These are phyloP conservation scores for Chionodraco myersi DNA, from an alignment of 2,113 vertebrate species.

Conservation along the genomic window DNA sequence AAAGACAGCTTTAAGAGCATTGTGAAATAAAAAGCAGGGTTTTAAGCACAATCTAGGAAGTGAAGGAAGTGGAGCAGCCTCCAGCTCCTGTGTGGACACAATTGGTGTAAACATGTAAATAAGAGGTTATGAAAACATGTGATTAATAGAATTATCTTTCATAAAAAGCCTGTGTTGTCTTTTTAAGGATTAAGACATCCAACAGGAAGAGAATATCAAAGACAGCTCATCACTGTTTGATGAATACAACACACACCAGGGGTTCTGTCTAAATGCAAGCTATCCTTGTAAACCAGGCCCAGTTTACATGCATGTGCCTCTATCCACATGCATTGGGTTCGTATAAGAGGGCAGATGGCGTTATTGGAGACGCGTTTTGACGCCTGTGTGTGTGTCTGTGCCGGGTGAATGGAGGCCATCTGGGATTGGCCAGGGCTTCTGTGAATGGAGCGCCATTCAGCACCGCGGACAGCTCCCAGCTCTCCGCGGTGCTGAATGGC, in stretches of 20 bases:
- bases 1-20: too few relatives aligned
- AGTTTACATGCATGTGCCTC: not conserved
- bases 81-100: not conserved
- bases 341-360: conserved; percentile 60
- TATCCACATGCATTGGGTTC: not conserved
- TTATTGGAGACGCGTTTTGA: conserved; percentile 37
- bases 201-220: not conserved
- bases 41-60: not conserved
- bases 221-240: conserved; percentile 2
- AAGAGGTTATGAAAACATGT: not conserved
- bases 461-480: conserved; percentile 52
- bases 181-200: conserved; percentile 1
- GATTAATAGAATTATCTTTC: not conserved
- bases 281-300: conserved; percentile 2
- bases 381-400: conserved; percentile 39
- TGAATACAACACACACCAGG: conserved; percentile 10
- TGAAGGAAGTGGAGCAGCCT: not conserved
- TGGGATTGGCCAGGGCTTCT: conserved; percentile 74
- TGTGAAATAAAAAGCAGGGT: too few relatives aligned
- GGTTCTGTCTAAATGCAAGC: not conserved
- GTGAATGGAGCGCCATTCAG: conserved; percentile 76
- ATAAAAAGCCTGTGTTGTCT: not conserved
- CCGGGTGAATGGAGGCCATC: conserved; percentile 72
- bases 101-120: not conserved
- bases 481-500: conserved; percentile 41